A percentile compares a stretch with the other conserved stretches of the same genome.
Conservation (phyloP, 2,797 vertebrate genomes). For the Rhynchonycteris naso region DNA sequence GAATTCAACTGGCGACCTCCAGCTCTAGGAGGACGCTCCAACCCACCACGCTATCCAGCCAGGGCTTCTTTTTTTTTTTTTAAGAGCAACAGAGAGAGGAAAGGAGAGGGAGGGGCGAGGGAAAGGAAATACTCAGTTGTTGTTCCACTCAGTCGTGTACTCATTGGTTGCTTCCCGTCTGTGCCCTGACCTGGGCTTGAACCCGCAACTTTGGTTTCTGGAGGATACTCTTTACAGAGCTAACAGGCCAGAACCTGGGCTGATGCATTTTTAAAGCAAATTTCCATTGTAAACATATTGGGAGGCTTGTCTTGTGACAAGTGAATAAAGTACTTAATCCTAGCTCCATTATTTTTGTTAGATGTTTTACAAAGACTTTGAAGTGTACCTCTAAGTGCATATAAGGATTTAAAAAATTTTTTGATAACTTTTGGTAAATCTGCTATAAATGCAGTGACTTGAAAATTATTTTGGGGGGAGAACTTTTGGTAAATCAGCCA, state of each 20-base stretch:
- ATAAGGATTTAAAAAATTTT: neutral
- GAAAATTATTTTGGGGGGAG: neutral
- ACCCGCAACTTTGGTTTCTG: too few relatives aligned
- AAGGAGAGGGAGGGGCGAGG: too few relatives aligned
- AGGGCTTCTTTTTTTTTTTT: too few relatives aligned
- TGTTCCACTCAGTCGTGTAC: too few relatives aligned
- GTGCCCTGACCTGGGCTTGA: too few relatives aligned
- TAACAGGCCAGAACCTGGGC: neutral
- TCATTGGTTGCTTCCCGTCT: too few relatives aligned
- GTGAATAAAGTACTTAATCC: neutral
- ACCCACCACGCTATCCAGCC: too few relatives aligned
- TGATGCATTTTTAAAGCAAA: neutral
- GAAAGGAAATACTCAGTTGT: too few relatives aligned
- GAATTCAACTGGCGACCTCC: too few relatives aligned
- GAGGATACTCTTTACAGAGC: too few relatives aligned
- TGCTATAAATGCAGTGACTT: neutral
- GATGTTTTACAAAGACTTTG: neutral
- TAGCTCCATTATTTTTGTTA: neutral
- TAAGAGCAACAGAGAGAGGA: too few relatives aligned
- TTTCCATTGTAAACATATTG: neutral
- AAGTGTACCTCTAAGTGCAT: neutral
- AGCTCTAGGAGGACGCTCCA: too few relatives aligned
- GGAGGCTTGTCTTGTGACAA: neutral
- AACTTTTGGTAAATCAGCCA: neutral
- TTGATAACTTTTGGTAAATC: conserved; percentile 8